phyloP scores from a whole-genome alignment of 1,140 invertebrate species.

The Physella acuta region DNA sequence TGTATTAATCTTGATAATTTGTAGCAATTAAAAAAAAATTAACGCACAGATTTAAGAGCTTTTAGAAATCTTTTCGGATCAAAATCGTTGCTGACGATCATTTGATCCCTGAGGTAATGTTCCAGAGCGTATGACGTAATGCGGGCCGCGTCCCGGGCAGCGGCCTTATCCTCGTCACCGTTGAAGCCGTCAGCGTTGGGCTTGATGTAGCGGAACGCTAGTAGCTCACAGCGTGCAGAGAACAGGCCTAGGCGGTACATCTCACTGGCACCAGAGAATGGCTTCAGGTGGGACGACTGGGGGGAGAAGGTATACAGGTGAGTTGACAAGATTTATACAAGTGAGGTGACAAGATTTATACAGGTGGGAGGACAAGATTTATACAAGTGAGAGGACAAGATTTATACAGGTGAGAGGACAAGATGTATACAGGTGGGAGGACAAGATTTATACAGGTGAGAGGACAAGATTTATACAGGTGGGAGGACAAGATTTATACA shows the following conservation, averaged over 20 bases:
- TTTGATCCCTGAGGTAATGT: conserved; percentile 34
- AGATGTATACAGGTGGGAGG: no score
- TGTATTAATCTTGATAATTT: background rate
- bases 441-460: no score
- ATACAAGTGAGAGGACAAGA: no score
- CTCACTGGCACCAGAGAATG: conserved; percentile 35
- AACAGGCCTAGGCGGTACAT: conserved; percentile 45
- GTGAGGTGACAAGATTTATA: no score
- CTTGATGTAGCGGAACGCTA: conserved; percentile 47
- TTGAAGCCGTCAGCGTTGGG: conserved; percentile 11
- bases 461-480: no score
- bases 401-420: no score
- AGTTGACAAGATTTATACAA: no score
- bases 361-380: no score
- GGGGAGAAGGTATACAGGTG: no score
- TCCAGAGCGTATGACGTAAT: conserved; percentile 40
- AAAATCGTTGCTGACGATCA: conserved; percentile 25
- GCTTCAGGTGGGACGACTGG: conserved; percentile 36
- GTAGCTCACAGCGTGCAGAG: conserved; percentile 39
- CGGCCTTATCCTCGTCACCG: conserved; percentile 29
- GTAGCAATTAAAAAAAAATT: background rate
- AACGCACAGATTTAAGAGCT: conserved; percentile 36
- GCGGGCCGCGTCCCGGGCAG: conserved; percentile 37
- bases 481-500: no score
- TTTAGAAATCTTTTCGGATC: conserved; percentile 30